Conservation (phyloP, 2,797 vertebrate genomes). For the Yasuhikotakia modesta region DNA sequence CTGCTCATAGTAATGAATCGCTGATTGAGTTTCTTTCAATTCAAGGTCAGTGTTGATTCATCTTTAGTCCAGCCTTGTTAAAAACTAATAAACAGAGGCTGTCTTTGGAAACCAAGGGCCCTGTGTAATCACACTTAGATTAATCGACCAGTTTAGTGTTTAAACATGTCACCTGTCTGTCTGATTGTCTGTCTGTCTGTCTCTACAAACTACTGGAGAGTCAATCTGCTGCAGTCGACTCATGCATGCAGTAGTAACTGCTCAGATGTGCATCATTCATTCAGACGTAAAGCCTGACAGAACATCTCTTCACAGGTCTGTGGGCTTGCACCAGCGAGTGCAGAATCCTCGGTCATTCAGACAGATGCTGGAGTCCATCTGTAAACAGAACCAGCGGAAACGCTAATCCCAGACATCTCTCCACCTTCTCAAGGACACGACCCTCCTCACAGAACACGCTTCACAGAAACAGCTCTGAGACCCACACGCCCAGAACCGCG, state of each 20-base stretch:
- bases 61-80: background rate
- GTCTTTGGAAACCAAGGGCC: background rate
- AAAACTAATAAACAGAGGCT: background rate
- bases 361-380: conserved; percentile 97
- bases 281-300: background rate
- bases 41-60: conserved; percentile 14
- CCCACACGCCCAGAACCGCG: conserved; percentile 86
- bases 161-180: background rate
- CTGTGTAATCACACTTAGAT: background rate
- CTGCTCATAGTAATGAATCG: conserved; percentile 7
- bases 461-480: conserved; percentile 87
- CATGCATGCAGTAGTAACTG: background rate
- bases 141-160: background rate
- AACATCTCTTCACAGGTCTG: conserved; percentile 78
- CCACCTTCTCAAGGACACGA: conserved; percentile 91
- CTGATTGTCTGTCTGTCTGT: background rate
- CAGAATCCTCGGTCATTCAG: conserved; percentile 94
- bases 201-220: too few relatives aligned
- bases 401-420: conserved; percentile 78
- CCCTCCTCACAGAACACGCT: conserved; percentile 88
- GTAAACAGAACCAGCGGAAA: conserved; percentile 82
- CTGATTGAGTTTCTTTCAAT: background rate
- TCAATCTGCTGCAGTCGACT: too few relatives aligned
- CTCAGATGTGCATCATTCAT: background rate
- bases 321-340: conserved; percentile 97